These are phyloP conservation scores for Drosophila anceps DNA, from an alignment of 2,888 invertebrate species.

Conservation along the genomic window DNA sequence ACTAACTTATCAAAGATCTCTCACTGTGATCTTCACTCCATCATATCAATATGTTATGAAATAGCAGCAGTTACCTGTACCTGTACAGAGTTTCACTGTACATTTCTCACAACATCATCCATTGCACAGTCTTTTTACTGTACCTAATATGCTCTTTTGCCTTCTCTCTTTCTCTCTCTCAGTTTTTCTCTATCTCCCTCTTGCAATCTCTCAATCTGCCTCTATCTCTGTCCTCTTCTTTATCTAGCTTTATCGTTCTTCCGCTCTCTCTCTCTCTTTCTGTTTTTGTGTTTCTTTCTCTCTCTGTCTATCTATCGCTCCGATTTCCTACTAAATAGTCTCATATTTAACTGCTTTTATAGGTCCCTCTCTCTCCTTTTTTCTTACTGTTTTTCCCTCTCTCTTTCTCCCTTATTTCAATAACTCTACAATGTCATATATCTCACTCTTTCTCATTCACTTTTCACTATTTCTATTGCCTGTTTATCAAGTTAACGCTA, in stretches of 20 bases:
- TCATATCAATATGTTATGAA: too few relatives aligned
- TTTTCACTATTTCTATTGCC: background rate
- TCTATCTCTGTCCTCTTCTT: background rate
- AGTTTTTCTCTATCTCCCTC: background rate
- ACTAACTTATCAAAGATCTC: too few relatives aligned
- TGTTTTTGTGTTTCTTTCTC: background rate
- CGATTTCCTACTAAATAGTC: too few relatives aligned
- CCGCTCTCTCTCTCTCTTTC: background rate
- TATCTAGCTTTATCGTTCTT: background rate
- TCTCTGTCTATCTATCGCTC: background rate
- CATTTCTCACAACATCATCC: background rate
- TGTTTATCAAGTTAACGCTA: slow-evolving; percentile 44
- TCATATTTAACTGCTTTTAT: too few relatives aligned
- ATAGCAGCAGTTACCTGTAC: too few relatives aligned
- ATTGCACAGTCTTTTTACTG: too few relatives aligned
- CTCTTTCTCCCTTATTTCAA: background rate
- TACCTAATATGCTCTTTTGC: too few relatives aligned
- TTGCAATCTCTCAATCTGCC: too few relatives aligned
- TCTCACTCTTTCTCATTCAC: background rate
- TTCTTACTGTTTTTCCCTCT: too few relatives aligned
- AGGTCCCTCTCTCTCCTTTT: background rate
- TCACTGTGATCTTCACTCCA: too few relatives aligned
- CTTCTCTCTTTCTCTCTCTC: background rate
- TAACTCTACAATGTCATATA: background rate
- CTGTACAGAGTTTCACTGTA: too few relatives aligned